These are phyloP conservation scores for Calcarius lapponicus DNA, from an alignment of 2,797 vertebrate species.

Conservation along the genomic window DNA sequence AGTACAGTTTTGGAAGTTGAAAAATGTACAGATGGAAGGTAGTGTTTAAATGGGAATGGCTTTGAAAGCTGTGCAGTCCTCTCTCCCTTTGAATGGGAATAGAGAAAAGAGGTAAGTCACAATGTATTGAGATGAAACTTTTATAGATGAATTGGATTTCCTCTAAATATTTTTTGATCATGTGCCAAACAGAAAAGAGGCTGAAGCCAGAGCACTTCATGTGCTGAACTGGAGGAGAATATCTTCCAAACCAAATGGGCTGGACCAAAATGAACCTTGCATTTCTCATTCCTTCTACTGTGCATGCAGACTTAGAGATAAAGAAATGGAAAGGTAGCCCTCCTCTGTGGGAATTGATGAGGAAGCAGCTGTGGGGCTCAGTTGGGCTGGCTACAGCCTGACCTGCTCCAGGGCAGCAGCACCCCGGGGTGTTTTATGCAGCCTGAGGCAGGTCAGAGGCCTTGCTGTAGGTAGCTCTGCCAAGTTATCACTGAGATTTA, in stretches of 20 bases:
- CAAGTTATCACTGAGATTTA: background rate
- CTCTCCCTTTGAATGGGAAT: background rate
- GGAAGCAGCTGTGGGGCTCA: background rate
- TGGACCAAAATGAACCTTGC: background rate
- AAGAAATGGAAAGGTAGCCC: background rate
- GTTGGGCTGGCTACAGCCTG: rapidly evolving
- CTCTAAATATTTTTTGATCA: background rate
- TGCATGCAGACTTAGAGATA: background rate
- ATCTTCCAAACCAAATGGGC: background rate
- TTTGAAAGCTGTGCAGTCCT: background rate
- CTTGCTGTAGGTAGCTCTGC: background rate
- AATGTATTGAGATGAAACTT: background rate
- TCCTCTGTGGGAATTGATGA: background rate
- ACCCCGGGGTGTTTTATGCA: rapidly evolving
- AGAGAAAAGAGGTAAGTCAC: background rate
- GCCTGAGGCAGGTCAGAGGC: background rate
- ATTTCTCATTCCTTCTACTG: background rate
- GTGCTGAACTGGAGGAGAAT: background rate
- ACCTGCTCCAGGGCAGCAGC: background rate
- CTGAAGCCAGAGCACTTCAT: background rate
- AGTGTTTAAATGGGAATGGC: background rate
- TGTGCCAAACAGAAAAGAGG: background rate
- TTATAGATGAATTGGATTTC: conserved; percentile 23
- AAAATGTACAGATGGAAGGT: background rate
- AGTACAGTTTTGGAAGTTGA: background rate